These are phyloP conservation scores for Girardinus metallicus DNA, from an alignment of 2,797 vertebrate genomes.

Conservation along the genomic window DNA sequence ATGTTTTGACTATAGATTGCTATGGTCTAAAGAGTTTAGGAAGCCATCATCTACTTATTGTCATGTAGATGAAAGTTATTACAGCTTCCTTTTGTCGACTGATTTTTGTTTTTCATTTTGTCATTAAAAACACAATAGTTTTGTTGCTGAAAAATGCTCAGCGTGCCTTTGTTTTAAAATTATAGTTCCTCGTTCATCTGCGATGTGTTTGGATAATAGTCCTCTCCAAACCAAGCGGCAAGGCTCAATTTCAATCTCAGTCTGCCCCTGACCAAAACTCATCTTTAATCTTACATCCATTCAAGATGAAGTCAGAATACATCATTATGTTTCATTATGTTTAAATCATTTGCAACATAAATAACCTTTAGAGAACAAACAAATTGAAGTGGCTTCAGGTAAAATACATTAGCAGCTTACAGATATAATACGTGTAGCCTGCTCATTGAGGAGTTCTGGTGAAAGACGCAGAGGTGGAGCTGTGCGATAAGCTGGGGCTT, in stretches of 20 bases:
- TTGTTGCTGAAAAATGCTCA: too few relatives aligned
- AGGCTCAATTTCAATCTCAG: too few relatives aligned
- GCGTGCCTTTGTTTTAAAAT: neutral
- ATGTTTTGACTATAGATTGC: too few relatives aligned
- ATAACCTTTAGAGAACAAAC: neutral
- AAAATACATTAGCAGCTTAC: neutral
- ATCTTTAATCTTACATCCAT: neutral
- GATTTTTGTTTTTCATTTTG: too few relatives aligned
- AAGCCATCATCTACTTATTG: too few relatives aligned
- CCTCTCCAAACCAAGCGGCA: too few relatives aligned
- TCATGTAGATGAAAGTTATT: too few relatives aligned
- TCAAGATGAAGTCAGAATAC: neutral
- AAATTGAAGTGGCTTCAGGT: neutral
- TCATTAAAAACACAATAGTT: too few relatives aligned
- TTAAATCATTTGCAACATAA: neutral
- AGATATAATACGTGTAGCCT: neutral
- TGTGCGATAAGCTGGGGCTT: slow-evolving; percentile 25
- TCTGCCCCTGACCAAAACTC: neutral
- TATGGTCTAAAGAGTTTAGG: too few relatives aligned
- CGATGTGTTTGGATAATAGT: too few relatives aligned
- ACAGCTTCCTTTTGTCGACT: too few relatives aligned
- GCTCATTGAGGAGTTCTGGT: neutral
- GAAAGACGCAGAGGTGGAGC: neutral
- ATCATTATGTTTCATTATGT: neutral
- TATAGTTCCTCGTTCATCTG: too few relatives aligned